These are phyloP conservation scores for Camponotus fellah DNA, from an alignment of 2,888 invertebrate genomes.

Conservation along the genomic window DNA sequence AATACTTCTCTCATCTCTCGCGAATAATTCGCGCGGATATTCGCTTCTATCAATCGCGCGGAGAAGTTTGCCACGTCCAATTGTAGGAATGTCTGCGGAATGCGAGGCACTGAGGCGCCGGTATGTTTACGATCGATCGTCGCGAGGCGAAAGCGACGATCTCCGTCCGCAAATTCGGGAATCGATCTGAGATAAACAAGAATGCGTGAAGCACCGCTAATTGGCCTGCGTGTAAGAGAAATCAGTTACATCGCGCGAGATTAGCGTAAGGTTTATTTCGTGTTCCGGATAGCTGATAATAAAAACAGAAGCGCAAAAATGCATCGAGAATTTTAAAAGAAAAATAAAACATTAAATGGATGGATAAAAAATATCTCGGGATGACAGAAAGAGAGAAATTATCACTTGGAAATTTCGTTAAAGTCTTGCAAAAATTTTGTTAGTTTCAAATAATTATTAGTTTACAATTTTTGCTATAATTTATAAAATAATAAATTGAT, in stretches of 20 bases:
- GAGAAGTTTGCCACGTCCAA: constrained; percentile 16
- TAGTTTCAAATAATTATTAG: not conserved
- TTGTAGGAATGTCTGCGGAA: constrained; percentile 43
- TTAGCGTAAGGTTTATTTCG: constrained; percentile 6
- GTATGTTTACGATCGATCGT: constrained; percentile 50
- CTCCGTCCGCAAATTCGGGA: constrained; percentile 17
- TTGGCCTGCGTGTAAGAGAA: constrained; percentile 8
- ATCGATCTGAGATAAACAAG: constrained; percentile 9
- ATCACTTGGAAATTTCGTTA: not conserved
- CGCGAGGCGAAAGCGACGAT: constrained; percentile 49
- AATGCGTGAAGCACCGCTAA: not conserved
- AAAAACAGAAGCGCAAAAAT: not conserved
- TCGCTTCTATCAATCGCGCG: constrained; percentile 57
- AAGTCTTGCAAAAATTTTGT: not conserved
- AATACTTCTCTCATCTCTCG: not conserved
- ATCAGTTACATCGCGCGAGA: not conserved
- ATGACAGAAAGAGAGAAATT: not conserved
- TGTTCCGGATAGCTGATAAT: not conserved
- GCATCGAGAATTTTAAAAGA: not conserved
- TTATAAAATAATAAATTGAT: too few relatives aligned
- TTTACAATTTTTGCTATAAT: not conserved
- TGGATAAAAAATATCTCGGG: constrained; percentile 3
- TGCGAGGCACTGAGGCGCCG: constrained; percentile 20
- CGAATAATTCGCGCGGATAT: constrained; percentile 47
- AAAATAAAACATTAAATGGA: not conserved